Conservation (phyloP, 1,140 invertebrate species). For the Microplitis demolitor region DNA sequence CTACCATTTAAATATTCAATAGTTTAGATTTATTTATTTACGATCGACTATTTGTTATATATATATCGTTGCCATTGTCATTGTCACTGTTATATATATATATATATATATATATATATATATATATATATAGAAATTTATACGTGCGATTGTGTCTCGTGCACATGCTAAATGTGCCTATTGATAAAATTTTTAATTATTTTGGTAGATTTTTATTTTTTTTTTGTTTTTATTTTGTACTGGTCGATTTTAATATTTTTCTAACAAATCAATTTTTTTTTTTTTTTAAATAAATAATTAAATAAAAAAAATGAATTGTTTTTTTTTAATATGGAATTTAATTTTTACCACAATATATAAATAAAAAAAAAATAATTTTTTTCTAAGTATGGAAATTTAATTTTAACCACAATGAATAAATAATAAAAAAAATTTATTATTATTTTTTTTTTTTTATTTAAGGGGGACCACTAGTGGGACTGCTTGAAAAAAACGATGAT, state of each 20-base stretch:
- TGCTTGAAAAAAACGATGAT: too few species aligned
- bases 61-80: not conserved
- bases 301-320: too few species aligned
- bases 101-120: too few species aligned
- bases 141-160: slow-evolving; percentile 20
- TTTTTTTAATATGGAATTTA: too few species aligned
- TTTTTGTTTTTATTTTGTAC: not conserved
- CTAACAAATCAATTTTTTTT: not conserved
- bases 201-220: not conserved
- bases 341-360: too few species aligned
- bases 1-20: slow-evolving; percentile 19
- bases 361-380: too few species aligned
- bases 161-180: slow-evolving; percentile 18
- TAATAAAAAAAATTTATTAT: too few species aligned
- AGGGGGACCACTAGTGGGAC: too few species aligned
- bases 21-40: not conserved
- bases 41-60: not conserved
- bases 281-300: too few species aligned
- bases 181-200: not conserved
- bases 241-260: not conserved
- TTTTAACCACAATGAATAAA: too few species aligned
- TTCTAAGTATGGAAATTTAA: too few species aligned
- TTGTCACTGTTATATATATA: slow-evolving; percentile 2
- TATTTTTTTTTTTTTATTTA: too few species aligned
- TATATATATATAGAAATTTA: not conserved